These are phyloP conservation scores for Pygoscelis antarcticus DNA, from an alignment of 2,113 vertebrate species.

Conservation along the genomic window DNA sequence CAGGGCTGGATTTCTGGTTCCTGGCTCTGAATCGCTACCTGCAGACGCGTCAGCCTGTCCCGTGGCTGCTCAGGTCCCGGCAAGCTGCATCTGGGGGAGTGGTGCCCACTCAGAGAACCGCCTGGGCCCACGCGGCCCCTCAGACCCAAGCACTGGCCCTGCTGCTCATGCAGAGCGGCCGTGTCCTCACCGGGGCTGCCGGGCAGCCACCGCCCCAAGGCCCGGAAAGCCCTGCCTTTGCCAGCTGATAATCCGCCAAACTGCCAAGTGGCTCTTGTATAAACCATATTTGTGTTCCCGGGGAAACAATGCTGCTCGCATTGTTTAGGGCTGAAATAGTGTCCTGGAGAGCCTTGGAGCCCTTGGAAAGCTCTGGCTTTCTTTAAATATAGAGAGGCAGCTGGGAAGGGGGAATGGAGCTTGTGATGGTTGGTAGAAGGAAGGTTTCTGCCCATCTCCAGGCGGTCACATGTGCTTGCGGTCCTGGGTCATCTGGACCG, in stretches of 20 bases:
- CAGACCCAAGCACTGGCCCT: rapidly evolving
- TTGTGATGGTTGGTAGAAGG: rapidly evolving
- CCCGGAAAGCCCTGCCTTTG: background rate
- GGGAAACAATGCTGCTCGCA: background rate
- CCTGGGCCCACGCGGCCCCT: rapidly evolving
- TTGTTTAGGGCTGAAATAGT: background rate
- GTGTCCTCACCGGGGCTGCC: background rate
- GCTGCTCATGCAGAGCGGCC: rapidly evolving
- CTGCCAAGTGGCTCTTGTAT: background rate
- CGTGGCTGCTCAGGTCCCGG: rapidly evolving
- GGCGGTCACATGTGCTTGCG: rapidly evolving
- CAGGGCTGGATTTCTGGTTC: background rate
- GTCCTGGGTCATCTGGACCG: rapidly evolving
- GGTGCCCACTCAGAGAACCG: rapidly evolving
- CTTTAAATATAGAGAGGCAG: background rate
- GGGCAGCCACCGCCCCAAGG: background rate
- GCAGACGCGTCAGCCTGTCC: rapidly evolving
- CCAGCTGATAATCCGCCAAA: background rate
- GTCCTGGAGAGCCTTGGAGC: background rate
- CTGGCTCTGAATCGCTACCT: background rate
- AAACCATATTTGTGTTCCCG: rapidly evolving
- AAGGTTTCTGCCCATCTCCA: background rate
- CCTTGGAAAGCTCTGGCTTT: background rate
- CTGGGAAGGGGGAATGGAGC: background rate
- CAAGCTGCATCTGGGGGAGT: background rate